Conservation (phyloP, 2,113 vertebrate genomes). For the Nothoprocta perdicaria region DNA sequence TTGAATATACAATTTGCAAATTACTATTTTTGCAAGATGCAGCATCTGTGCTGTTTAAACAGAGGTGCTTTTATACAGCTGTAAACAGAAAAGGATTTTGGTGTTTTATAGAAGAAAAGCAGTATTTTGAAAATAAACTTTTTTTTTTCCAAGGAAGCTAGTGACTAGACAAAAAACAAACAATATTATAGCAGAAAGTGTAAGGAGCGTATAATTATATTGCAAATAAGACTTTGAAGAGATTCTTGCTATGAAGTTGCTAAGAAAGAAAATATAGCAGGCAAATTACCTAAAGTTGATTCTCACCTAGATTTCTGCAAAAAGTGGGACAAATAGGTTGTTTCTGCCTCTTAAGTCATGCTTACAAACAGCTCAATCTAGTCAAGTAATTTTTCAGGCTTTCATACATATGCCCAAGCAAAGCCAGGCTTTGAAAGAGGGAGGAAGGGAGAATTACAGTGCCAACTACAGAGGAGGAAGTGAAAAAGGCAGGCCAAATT, state of each 20-base stretch:
- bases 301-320: too few relatives aligned
- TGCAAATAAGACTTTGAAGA: background rate
- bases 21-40: background rate
- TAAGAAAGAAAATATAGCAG: background rate
- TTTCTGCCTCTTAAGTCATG: too few relatives aligned
- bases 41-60: background rate
- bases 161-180: background rate
- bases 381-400: background rate
- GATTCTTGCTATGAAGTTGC: background rate
- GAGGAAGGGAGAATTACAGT: background rate
- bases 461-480: background rate
- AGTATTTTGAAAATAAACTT: background rate
- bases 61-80: background rate
- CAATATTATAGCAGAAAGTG: background rate
- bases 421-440: background rate
- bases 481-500: background rate
- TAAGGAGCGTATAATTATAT: background rate
- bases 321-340: too few relatives aligned
- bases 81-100: background rate
- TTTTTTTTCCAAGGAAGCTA: rapidly evolving
- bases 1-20: background rate
- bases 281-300: background rate
- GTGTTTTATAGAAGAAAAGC: background rate
- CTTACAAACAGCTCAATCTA: too few relatives aligned
- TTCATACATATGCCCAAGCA: background rate